Conservation (phyloP, 2,113 vertebrate genomes). For the Hoplias malabaricus region DNA sequence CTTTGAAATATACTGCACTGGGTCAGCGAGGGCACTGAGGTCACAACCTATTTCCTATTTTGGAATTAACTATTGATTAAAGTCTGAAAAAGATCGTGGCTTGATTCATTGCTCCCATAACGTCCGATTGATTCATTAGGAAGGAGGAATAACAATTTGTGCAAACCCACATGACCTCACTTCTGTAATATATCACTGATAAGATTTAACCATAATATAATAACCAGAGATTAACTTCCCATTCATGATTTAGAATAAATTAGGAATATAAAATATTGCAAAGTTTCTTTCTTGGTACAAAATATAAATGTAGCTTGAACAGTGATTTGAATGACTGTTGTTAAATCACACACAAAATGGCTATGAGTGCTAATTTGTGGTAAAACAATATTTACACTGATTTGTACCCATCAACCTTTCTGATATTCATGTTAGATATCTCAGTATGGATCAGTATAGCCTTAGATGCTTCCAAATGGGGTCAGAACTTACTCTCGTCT, state of each 20-base stretch:
- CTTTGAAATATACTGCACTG: slow-evolving; percentile 15
- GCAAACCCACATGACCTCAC: background rate
- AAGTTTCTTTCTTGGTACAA: no score
- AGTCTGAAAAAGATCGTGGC: slow-evolving; percentile 40
- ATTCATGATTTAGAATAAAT: no score
- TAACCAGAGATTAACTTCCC: background rate
- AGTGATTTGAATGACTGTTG: no score
- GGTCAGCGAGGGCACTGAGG: slow-evolving; percentile 26
- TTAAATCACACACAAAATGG: no score
- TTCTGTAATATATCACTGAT: background rate
- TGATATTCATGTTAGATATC: no score
- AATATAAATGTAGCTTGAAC: no score
- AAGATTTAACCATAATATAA: background rate
- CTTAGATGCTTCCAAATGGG: slow-evolving; percentile 1
- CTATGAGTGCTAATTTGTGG: no score
- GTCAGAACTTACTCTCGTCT: slow-evolving; percentile 85
- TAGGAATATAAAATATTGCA: no score
- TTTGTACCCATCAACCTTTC: no score
- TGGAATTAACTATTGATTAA: slow-evolving; percentile 47
- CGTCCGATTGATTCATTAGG: slow-evolving; percentile 6
- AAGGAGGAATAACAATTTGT: background rate
- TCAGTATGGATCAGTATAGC: slow-evolving; percentile 14
- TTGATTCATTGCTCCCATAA: background rate
- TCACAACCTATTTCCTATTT: slow-evolving; percentile 35
- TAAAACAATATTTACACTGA: no score